phyloP scores from a whole-genome alignment of 1,140 invertebrate genomes.

The Reticulitermes speratus region DNA sequence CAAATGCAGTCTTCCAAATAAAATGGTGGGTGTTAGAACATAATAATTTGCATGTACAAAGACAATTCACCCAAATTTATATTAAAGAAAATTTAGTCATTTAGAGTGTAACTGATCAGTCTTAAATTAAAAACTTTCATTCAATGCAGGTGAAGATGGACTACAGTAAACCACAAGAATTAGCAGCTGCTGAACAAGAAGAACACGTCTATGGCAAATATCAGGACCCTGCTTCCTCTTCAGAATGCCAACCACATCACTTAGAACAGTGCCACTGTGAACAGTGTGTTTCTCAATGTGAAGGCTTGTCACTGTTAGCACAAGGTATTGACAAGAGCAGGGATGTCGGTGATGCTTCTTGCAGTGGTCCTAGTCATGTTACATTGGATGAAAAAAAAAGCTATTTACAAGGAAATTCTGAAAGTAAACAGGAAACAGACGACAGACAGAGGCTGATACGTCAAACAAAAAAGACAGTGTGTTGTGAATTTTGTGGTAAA shows the following conservation, averaged over 20 bases:
- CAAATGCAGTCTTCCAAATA: too few species aligned
- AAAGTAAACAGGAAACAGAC: background rate
- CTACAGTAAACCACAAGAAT: background rate
- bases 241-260: background rate
- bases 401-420: background rate
- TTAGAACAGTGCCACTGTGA: background rate
- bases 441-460: background rate
- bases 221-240: too few species aligned
- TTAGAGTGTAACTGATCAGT: too few species aligned
- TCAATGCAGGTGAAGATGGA: background rate
- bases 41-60: too few species aligned
- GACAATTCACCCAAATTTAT: too few species aligned
- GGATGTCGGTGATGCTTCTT: too few species aligned
- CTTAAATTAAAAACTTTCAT: too few species aligned
- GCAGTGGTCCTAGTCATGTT: background rate
- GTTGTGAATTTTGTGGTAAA: constrained; percentile 42
- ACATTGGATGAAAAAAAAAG: too few species aligned
- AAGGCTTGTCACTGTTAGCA: background rate
- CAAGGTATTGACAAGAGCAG: background rate
- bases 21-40: too few species aligned
- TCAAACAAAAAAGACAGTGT: background rate
- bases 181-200: background rate
- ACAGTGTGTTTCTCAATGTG: background rate
- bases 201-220: background rate
- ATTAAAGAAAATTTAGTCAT: too few species aligned